Base-by-base conservation (phyloP, 2,888 invertebrate species). In the Dryocosmus kuriphilus region DNA sequence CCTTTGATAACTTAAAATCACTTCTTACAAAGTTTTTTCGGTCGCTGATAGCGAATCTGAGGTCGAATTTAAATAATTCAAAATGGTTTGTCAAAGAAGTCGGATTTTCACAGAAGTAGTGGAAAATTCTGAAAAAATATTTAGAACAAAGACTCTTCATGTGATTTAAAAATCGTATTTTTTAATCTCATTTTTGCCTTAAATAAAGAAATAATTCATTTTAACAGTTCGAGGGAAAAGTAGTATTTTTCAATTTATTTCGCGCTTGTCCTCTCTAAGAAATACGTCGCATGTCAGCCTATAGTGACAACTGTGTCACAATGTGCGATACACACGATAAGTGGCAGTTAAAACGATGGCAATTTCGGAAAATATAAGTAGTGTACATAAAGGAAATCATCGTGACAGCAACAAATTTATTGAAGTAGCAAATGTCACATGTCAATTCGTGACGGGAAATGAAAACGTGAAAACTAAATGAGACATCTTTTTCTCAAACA, bases 321-420 rank as follows among this genome's bases (percentile, higher is more conserved):
- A n/a, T 9, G n/a, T 22, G 51, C 51, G 51, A 51, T 51, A 22
- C 7, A 51, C 51, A 51, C n/a, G 51, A 22, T 22, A 51, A 51
- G 51, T 51, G 51, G 51, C 51, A 51, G n/a, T 51, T 51, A 51
- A 51, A 51, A 51, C n/a, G 51, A 51, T 51, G 51, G n/a, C 51
- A 51, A 22, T n/a, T 51, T 51, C 51, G 9, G 51, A 51, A 51
- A 51, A 51, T 22, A 22, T 22, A 51, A 51, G 51, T 51, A 2
- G n/a, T 51, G 8, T 51, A n/a, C 51, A 51, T 8, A 51, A 51
- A 51, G n/a, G 51, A 51, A 51, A 22, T 1, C 51, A 51, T 22
- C 9, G n/a, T 51, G 51, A 22, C 51, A 51, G 8, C 51, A 51
- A 51, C 51, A n/a, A n/a, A 51, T 51, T 51, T 22, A 51, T 51